Conservation (phyloP, 2,113 vertebrate genomes). For the Sceloporus tristichus region DNA sequence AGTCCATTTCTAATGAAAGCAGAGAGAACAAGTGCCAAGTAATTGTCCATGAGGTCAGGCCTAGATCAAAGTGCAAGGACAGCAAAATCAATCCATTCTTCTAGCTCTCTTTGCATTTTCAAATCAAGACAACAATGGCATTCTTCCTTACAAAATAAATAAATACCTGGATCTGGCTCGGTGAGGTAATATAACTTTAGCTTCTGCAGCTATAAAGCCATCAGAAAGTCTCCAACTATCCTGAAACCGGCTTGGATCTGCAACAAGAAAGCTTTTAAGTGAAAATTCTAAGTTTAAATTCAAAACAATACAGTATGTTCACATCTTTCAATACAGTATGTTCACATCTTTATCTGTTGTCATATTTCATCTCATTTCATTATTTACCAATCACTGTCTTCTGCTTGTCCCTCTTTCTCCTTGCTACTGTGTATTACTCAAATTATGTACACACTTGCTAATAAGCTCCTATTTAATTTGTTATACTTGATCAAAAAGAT, state of each 20-base stretch:
- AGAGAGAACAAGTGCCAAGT: slow-evolving; percentile 94
- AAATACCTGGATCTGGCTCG: slow-evolving; percentile 92
- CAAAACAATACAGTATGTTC: not conserved
- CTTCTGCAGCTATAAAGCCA: slow-evolving; percentile 96
- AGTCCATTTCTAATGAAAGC: slow-evolving; percentile 95
- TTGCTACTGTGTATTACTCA: not conserved
- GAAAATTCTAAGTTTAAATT: not conserved
- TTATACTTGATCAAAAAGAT: not conserved
- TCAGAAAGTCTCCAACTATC: slow-evolving; percentile 97
- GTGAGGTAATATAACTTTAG: slow-evolving; percentile 95
- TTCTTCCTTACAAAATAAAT: slow-evolving; percentile 33
- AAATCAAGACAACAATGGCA: not conserved
- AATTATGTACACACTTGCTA: not conserved
- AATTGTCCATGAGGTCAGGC: slow-evolving; percentile 98
- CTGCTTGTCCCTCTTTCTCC: no score
- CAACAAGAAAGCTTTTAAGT: slow-evolving; percentile 35
- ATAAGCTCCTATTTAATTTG: not conserved
- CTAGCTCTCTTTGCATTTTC: not conserved
- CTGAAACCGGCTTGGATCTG: slow-evolving; percentile 95
- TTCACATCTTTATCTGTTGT: no score
- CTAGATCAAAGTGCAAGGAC: slow-evolving; percentile 71
- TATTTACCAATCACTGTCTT: not conserved
- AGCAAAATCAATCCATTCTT: not conserved
- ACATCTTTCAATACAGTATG: not conserved
- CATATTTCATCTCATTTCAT: not conserved